phyloP scores from a whole-genome alignment of 2,888 invertebrate genomes.

The Phrixothrix hirtus region DNA sequence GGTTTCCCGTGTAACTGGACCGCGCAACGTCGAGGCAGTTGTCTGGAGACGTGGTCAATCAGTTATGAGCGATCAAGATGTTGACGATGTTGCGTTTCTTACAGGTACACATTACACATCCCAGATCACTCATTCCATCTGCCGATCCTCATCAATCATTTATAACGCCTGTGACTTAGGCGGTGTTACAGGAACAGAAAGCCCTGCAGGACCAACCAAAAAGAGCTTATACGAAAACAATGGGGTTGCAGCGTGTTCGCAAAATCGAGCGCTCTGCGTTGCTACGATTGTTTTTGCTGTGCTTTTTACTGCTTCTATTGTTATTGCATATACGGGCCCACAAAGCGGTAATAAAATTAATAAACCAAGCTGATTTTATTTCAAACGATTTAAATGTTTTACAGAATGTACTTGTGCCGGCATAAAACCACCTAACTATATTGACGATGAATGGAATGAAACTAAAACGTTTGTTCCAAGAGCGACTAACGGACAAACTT shows the following conservation, averaged over 20 bases:
- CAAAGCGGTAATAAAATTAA: slow-evolving; percentile 74
- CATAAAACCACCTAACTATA: slow-evolving; percentile 65
- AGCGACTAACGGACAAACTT: slow-evolving; percentile 74
- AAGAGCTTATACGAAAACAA: slow-evolving; percentile 72
- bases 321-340: slow-evolving; percentile 89
- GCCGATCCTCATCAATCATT: slow-evolving; percentile 43
- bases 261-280: slow-evolving; percentile 80
- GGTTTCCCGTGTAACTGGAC: slow-evolving; percentile 56
- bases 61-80: slow-evolving; percentile 87
- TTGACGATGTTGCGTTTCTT: slow-evolving; percentile 90
- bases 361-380: too few species aligned
- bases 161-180: slow-evolving; percentile 55
- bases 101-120: slow-evolving; percentile 66
- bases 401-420: slow-evolving; percentile 72
- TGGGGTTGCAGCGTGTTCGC: slow-evolving; percentile 85
- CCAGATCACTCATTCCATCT: slow-evolving; percentile 44
- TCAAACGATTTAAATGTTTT: too few species aligned
- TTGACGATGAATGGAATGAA: slow-evolving; percentile 66
- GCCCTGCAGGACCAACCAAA: slow-evolving; percentile 65
- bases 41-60: slow-evolving; percentile 57
- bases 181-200: slow-evolving; percentile 63
- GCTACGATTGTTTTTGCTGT: slow-evolving; percentile 78
- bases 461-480: slow-evolving; percentile 66
- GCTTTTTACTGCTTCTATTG: slow-evolving; percentile 79
- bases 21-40: slow-evolving; percentile 57